phyloP scores from a whole-genome alignment of 2,797 vertebrate genomes.

The Echeneis naucrates region DNA sequence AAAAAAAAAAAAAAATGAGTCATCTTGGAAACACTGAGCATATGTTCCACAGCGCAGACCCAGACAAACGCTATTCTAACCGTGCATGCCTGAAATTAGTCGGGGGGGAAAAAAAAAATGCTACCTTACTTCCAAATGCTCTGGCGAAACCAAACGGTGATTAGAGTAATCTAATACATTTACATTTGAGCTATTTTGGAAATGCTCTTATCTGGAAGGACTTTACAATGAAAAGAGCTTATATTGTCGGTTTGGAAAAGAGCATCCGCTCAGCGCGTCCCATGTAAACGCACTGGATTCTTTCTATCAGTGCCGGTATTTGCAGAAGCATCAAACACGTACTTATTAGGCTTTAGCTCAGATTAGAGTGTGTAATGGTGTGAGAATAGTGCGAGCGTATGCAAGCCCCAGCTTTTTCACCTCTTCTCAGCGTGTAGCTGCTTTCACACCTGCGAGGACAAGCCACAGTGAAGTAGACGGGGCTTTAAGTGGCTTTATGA shows the following conservation, averaged over 20 bases:
- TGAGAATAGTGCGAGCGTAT: slow-evolving; percentile 2
- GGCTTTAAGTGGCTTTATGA: slow-evolving; percentile 8
- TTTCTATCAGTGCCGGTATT: slow-evolving; percentile 44
- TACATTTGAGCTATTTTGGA: slow-evolving; percentile 61
- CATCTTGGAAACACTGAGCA: slow-evolving; percentile 48
- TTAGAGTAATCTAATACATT: slow-evolving; percentile 57
- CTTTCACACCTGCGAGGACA: slow-evolving; percentile 1
- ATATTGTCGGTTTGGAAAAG: slow-evolving; percentile 39
- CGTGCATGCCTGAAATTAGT: slow-evolving; percentile 24
- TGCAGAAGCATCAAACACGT: slow-evolving; percentile 8
- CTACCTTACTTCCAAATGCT: slow-evolving; percentile 19
- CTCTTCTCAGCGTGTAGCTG: not conserved
- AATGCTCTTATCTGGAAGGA: slow-evolving; percentile 66
- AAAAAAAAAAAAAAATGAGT: slow-evolving; percentile 45
- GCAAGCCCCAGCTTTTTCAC: slow-evolving; percentile 1
- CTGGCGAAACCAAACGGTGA: slow-evolving; percentile 31
- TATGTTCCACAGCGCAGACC: slow-evolving; percentile 24
- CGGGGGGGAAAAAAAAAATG: slow-evolving; percentile 31
- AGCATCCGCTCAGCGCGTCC: slow-evolving; percentile 21
- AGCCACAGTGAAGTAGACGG: not conserved
- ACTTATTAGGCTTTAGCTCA: slow-evolving; percentile 31
- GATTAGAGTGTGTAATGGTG: slow-evolving; percentile 29
- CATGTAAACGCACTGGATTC: slow-evolving; percentile 41
- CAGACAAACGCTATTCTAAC: slow-evolving; percentile 22
- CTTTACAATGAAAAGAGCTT: slow-evolving; percentile 52